Conservation (phyloP, 2,113 vertebrate genomes). For the Oceanodroma tethys region DNA sequence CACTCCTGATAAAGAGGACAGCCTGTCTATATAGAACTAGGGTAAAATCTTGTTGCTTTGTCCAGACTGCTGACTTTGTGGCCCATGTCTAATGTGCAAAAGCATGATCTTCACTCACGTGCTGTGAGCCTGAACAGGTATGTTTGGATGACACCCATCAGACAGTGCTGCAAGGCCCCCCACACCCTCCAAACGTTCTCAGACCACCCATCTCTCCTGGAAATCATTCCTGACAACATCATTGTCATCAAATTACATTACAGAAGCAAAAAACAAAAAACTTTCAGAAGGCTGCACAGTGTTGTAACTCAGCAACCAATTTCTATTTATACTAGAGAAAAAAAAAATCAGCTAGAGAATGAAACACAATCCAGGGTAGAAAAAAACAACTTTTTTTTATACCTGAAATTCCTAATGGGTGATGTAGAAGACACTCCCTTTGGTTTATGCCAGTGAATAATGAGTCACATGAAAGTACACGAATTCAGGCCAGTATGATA, state of each 20-base stretch:
- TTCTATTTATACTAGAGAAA: neutral
- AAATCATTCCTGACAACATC: neutral
- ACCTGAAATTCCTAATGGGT: conserved; percentile 27
- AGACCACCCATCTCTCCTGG: neutral
- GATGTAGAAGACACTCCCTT: conserved; percentile 48
- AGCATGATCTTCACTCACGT: accelerated
- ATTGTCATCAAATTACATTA: neutral
- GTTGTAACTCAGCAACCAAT: neutral
- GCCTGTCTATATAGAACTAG: accelerated
- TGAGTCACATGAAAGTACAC: conserved; percentile 20
- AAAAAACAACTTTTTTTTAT: neutral
- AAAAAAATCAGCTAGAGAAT: neutral
- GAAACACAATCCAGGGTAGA: neutral
- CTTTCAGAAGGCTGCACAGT: neutral
- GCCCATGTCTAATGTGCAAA: neutral
- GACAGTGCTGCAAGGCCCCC: neutral
- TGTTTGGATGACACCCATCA: neutral
- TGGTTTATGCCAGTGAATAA: neutral
- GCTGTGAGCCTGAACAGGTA: neutral
- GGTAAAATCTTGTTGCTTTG: neutral
- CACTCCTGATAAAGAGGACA: neutral
- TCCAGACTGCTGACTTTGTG: neutral
- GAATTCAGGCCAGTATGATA: neutral
- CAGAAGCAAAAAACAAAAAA: neutral
- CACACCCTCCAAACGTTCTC: neutral